A percentile compares a stretch with the other conserved stretches of the same genome.
Evolutionary conservation across 2,797 vertebrate genomes (phyloP).

Genomic region (Vespertilio murinus): DNA sequence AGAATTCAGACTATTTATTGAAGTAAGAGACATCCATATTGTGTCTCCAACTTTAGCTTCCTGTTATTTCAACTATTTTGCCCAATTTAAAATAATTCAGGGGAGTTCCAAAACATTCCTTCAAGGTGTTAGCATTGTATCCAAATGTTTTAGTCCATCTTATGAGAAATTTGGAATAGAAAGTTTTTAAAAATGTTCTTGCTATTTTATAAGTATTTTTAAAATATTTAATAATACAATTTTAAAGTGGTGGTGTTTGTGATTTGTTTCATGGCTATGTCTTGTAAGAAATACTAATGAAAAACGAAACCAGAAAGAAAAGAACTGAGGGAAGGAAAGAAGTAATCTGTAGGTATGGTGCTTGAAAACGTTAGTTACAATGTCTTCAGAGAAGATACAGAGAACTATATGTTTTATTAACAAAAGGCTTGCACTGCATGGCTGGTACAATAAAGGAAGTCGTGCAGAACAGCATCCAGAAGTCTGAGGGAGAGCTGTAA

Average conservation of each 20-base stretch:
- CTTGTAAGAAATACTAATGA: neutral
- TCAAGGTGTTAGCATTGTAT: neutral
- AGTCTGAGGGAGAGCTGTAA: neutral
- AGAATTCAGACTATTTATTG: neutral
- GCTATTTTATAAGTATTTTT: neutral
- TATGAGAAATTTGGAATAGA: neutral
- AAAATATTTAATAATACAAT: neutral
- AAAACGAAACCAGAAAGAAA: neutral
- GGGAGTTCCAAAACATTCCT: slow-evolving; percentile 13
- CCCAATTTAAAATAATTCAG: slow-evolving; percentile 32
- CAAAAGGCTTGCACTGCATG: neutral
- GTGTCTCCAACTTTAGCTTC: neutral
- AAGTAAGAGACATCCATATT: neutral
- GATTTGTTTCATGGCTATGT: neutral
- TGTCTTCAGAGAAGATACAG: neutral
- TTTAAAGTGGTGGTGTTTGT: neutral
- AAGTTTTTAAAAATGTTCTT: slow-evolving; percentile 19
- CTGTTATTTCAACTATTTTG: neutral
- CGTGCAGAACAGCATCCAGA: neutral
- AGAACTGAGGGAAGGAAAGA: neutral
- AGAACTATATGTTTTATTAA: neutral
- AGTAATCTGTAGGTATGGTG: neutral
- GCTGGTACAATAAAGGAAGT: neutral
- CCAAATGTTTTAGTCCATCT: neutral
- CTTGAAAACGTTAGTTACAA: neutral